Evolutionary conservation across 2,888 invertebrate species (phyloP), one percentile per base, ranked within the genome.

Genomic region (Dorcus parallelipipedus): DNA sequence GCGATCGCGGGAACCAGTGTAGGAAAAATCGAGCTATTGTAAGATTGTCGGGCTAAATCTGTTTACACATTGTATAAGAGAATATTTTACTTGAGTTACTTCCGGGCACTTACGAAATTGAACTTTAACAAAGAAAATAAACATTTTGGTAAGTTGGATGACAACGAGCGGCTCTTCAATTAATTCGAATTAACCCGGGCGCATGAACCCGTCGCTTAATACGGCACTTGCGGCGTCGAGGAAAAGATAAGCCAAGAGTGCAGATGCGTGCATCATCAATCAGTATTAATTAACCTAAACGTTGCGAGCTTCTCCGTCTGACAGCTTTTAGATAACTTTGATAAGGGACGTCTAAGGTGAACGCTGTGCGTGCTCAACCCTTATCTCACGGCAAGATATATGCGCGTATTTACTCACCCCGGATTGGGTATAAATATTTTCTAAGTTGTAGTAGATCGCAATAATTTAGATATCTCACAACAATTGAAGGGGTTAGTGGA

Each of bases 251-350:
- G 61, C 56, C 54, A 63, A 60, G 61, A 53, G 63, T 54, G 42
- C 49, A 63, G 54, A 63, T 58, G 63, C 58, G 63, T 61, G 58
- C 63, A 57, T 56, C 58, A 63, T 63, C 63, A 61, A 63, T 63
- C 63, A 63, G 63, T 58, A 61, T 63, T 63, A 63, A 63, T 63
- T 63, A 63, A 56, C 45, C 23, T 45, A 45, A 45, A 45, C 45
- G 45, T 45, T 45, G 17, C 17, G 20, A 45, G 45, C 23, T 23
- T 45, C 23, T 23, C 23, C 45, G 45, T 6, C 45, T 45, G 45
- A 45, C 45, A 45, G 45, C 45, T 23, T 20, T 23, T 23, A 45
- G 45, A 45, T 45, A 45, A 45, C 45, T 17, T 45, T 45, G 45
- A 45, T 45, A 45, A 45, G 23, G 45, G 45, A 45, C 17, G n/a